Evolutionary conservation across 2,113 vertebrate genomes (phyloP).

Genomic region (Stigmatopora argus): DNA sequence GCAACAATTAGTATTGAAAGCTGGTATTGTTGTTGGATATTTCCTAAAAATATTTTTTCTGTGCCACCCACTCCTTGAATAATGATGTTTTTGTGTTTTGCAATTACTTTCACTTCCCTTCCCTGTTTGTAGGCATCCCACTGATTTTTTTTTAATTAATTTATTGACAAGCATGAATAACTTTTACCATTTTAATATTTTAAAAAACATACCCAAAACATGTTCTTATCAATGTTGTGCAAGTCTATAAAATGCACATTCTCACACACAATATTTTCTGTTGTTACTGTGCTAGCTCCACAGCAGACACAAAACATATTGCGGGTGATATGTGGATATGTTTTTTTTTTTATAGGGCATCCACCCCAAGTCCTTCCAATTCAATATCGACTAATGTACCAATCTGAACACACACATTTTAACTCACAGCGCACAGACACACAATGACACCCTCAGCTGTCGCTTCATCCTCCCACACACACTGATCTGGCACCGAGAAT

Average conservation of each 20-base stretch:
- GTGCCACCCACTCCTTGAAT: neutral
- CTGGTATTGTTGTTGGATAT: neutral
- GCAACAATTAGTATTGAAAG: neutral
- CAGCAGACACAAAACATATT: neutral
- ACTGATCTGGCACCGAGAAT: constrained; percentile 12
- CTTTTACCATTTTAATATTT: constrained; percentile 18
- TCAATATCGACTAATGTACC: constrained; percentile 9
- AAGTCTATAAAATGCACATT: constrained; percentile 10
- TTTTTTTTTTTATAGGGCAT: constrained; percentile 10
- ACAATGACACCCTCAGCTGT: constrained; percentile 5
- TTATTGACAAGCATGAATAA: neutral
- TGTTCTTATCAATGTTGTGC: neutral
- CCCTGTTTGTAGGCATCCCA: constrained; percentile 1
- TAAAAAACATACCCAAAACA: neutral
- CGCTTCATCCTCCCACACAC: constrained; percentile 12
- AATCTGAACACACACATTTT: neutral
- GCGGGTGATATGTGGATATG: neutral
- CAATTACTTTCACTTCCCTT: neutral
- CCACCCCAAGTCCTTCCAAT: neutral
- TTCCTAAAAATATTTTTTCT: neutral
- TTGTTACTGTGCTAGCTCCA: neutral
- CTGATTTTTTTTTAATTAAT: neutral
- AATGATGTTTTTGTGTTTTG: neutral
- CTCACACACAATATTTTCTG: neutral
- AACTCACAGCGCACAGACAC: neutral